phyloP scores from a whole-genome alignment of 2,888 invertebrate genomes.

The Cataglyphis albicans region DNA sequence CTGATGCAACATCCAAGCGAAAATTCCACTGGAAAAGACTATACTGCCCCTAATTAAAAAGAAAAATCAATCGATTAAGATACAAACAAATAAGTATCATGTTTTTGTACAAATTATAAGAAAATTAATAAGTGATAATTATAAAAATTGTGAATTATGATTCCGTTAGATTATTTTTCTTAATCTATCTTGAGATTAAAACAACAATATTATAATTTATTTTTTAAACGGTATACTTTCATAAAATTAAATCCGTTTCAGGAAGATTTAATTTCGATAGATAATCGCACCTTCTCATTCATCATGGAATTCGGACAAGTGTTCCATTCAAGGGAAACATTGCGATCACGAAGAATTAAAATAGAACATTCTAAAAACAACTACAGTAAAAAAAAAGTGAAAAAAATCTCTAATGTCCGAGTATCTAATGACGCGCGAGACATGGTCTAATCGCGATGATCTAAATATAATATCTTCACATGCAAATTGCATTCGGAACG shows the following conservation, averaged over 20 bases:
- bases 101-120: background rate
- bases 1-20: constrained; percentile 75
- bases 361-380: background rate
- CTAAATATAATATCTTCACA: constrained; percentile 38
- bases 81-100: background rate
- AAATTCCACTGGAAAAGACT: constrained; percentile 75
- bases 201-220: background rate
- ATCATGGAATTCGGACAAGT: background rate
- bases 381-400: constrained; percentile 13
- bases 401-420: background rate
- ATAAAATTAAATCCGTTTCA: constrained; percentile 1
- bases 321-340: background rate
- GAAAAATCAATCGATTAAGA: background rate
- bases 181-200: background rate
- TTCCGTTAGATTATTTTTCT: background rate
- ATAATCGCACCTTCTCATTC: background rate
- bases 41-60: constrained; percentile 78
- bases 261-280: background rate
- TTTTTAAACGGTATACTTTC: background rate
- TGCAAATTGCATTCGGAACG: background rate
- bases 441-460: background rate
- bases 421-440: background rate
- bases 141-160: background rate
- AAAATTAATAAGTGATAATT: background rate
- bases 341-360: background rate